Base-by-base conservation (phyloP, 2,888 invertebrate genomes). In the Tyria jacobaeae region DNA sequence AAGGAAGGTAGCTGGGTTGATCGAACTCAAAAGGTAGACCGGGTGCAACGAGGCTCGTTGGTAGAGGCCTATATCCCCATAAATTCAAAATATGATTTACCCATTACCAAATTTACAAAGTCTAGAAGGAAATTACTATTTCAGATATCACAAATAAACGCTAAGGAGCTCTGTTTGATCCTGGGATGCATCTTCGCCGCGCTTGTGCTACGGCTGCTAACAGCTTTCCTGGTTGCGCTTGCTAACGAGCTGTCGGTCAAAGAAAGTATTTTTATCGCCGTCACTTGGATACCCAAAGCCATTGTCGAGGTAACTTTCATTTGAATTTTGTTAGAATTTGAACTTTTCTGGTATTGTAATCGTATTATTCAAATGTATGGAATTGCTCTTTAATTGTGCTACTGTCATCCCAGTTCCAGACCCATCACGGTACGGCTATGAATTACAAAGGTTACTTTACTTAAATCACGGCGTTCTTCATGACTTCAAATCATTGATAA, bases 251-350 rank as follows among this genome's bases (percentile, higher is more conserved):
- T 92, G 62, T 85, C 92, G 1, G 70, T 90, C 63, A 91, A 85
- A 62, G 93, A 93, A 72, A 91, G 92, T 67, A 73, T 92, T 58
- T 93, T 92, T 70, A 81, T 93, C 48, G 88, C 90, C 41, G 79
- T 92, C 65, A 92, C 94, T 35, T 94, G 94, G 94, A 91, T 90
- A 73, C 94, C 94, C 10, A 94, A 94, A 75, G 94, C 94, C 48
- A 92, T 94, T 64, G 94, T 94, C 3, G 94, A 93, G 90, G 94
- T 92, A 78, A 57, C 83, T 64, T 50, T 50, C 55, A 54, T 49
- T 47, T 41, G 14, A 60, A 50, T 31, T 39, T 34, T 24, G 17
- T 27, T 44, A 52, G 17, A 34, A 44, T 44, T 34, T 34, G 5
- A 1, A 27, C 35, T 52, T 24, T 25, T 14, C 9, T 17, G 21